Percentiles rank a stretch among this genome's conserved stretches.
These are phyloP conservation scores for Acleris emargana DNA, from an alignment of 2,888 invertebrate species.

Conservation along the genomic window DNA sequence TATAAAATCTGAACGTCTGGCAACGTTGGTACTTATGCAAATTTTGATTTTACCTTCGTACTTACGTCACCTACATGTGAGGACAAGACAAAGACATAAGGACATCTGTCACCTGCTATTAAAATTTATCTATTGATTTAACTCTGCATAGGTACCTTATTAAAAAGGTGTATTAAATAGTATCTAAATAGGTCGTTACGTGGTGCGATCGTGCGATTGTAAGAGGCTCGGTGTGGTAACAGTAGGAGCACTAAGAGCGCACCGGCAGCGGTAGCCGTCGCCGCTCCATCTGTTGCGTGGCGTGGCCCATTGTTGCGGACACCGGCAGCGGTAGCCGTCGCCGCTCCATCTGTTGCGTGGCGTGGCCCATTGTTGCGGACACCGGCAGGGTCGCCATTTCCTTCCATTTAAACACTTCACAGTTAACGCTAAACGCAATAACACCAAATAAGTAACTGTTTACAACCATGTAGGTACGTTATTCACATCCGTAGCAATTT, in stretches of 20 bases:
- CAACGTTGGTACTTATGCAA: too few relatives aligned
- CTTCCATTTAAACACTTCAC: slow-evolving; percentile 31
- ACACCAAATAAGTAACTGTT: slow-evolving; percentile 34
- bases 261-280: slow-evolving; percentile 5
- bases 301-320: slow-evolving; percentile 35
- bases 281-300: slow-evolving; percentile 35
- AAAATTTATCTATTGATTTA: too few relatives aligned
- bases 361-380: slow-evolving; percentile 35
- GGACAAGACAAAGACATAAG: too few relatives aligned
- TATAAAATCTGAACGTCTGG: too few relatives aligned
- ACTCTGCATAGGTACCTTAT: too few relatives aligned
- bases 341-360: slow-evolving; percentile 34
- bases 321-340: slow-evolving; percentile 11
- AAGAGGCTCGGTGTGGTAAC: background rate
- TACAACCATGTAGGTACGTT: slow-evolving; percentile 6
- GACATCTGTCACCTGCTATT: too few relatives aligned
- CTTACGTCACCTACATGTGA: too few relatives aligned
- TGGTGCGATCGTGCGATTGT: background rate
- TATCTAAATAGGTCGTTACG: too few relatives aligned
- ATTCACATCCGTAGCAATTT: background rate
- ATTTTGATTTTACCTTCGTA: too few relatives aligned
- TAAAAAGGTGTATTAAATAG: too few relatives aligned
- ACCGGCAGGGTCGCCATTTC: slow-evolving; percentile 35
- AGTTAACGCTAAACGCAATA: slow-evolving; percentile 26
- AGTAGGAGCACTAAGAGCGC: slow-evolving; percentile 5